A percentile compares a stretch with the other conserved stretches of the same genome.
These are phyloP conservation scores for Oryzias curvinotus DNA, from an alignment of 2,113 vertebrate genomes.

Conservation along the genomic window DNA sequence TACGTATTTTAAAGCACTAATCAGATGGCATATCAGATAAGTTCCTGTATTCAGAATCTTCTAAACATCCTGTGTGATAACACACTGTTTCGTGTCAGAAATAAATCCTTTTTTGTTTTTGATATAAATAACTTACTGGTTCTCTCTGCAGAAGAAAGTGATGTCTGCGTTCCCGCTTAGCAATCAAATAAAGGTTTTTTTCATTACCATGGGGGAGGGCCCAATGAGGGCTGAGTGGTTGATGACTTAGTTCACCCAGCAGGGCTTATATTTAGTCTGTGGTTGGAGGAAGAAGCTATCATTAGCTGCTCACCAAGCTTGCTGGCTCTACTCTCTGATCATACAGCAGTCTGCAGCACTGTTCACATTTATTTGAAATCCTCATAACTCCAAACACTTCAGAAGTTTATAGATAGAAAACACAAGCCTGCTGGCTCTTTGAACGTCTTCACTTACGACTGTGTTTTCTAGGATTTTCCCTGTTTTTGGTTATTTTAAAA, in stretches of 20 bases:
- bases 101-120: no score
- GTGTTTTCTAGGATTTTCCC: no score
- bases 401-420: not conserved
- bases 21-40: not conserved
- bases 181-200: constrained; percentile 60
- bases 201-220: constrained; percentile 38
- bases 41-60: no score
- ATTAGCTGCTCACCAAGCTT: constrained; percentile 67
- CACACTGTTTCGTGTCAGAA: no score
- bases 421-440: not conserved
- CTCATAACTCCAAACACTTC: constrained; percentile 2
- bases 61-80: no score
- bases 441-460: not conserved
- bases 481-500: no score
- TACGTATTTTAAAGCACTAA: not conserved
- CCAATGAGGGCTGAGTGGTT: constrained; percentile 67
- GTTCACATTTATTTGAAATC: constrained; percentile 1
- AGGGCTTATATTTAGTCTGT: constrained; percentile 71
- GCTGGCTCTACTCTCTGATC: constrained; percentile 44
- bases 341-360: constrained; percentile 26
- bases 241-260: constrained; percentile 66
- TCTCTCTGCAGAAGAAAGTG: no score
- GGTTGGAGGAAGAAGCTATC: constrained; percentile 60
- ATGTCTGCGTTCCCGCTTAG: constrained; percentile 38
- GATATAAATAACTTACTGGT: no score